Base-by-base conservation (phyloP, 2,113 vertebrate species). In the Mohoua ochrocephala region DNA sequence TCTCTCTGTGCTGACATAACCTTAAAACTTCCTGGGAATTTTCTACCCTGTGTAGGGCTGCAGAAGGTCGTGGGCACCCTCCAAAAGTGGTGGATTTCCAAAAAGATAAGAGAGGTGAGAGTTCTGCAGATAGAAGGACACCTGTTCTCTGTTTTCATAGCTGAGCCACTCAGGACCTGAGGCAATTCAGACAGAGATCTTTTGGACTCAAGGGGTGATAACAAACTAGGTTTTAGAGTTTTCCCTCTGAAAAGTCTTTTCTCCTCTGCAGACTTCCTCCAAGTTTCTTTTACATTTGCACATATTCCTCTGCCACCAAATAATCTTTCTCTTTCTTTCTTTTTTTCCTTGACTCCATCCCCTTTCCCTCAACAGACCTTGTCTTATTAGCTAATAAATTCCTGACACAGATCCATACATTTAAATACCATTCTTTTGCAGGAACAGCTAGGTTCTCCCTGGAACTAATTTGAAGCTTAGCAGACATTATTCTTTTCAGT, bases 41-140 rank as follows among this genome's bases (percentile, higher is more conserved):
- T 92, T 81, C 18, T 61, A 8, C 18, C 21, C 37, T 83, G 17
- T 35, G 30, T 27, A 64, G 61, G 35, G 16, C 49, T 85, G 14
- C 30, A 54, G 23, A 27, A 87, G 8, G 33, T 64, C 0, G 0
- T 59, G 26, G 16, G 2, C 8, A 49, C 5, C 5, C 15, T 79
- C 44, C 19, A 49, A 30, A 77, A 28, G 16, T 28, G 31, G 4
- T 78, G 21, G 14, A 61, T 57, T 87, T 27, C 24, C 9, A 68
- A 45, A 53, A 53, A 50, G 23, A 14, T 10, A 45, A 35, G 35
- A 70, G 24, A 57, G 13, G 15, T 1, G 6, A 67, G 13, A 49
- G 28, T 50, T 42, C 37, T 50, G 13, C 52, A 78, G 33, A 31
- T 7, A 61, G 37, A 80, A 67, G 2, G 9, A 71, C 12, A 18